phyloP scores from a whole-genome alignment of 2,888 invertebrate genomes.

The Camptogramma bilineatum region DNA sequence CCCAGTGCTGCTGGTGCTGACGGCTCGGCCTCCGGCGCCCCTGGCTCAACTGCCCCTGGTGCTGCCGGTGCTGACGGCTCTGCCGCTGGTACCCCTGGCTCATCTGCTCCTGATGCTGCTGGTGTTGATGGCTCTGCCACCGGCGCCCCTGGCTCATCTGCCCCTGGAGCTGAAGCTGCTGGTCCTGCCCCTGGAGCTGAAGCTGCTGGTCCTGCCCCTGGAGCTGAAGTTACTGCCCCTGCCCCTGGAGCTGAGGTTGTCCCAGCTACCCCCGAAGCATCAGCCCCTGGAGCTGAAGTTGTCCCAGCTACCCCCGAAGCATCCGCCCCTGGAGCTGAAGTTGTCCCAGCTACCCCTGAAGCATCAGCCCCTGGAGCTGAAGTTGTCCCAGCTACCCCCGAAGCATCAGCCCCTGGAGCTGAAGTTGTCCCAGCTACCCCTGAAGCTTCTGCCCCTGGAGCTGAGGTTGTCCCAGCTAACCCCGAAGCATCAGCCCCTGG shows the following conservation, averaged over 20 bases:
- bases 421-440: conserved; percentile 6
- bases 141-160: conserved; percentile 2
- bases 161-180: conserved; percentile 4
- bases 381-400: background rate
- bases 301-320: conserved; percentile 6
- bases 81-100: conserved; percentile 1
- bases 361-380: conserved; percentile 1
- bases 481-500: conserved; percentile 1
- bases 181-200: conserved; percentile 12
- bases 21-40: conserved; percentile 6
- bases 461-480: conserved; percentile 8
- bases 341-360: background rate
- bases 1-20: background rate
- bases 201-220: conserved; percentile 1
- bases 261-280: conserved; percentile 12
- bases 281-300: conserved; percentile 12
- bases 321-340: conserved; percentile 2
- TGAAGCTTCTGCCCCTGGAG: conserved; percentile 19
- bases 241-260: conserved; percentile 14
- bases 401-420: conserved; percentile 9
- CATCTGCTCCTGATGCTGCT: conserved; percentile 1
- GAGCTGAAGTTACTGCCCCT: background rate
- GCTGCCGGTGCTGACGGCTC: conserved; percentile 10
- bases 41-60: background rate
- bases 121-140: conserved; percentile 20